phyloP scores from a whole-genome alignment of 2,113 vertebrate species.

The Piaya cayana region DNA sequence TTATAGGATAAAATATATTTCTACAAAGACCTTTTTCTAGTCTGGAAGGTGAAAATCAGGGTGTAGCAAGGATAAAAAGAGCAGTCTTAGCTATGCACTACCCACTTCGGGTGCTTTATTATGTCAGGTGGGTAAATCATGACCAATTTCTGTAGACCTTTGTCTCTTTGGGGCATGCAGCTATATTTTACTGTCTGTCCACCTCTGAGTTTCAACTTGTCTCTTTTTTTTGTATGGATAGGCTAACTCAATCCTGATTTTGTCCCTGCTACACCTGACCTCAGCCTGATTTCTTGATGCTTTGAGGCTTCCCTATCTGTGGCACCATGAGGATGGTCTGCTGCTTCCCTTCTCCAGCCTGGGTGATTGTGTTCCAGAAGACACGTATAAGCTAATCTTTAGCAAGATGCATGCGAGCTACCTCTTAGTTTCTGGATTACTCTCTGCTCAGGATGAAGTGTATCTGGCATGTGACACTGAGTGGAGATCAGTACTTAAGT shows the following conservation, averaged over 20 bases:
- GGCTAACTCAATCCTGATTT: neutral
- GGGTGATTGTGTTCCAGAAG: neutral
- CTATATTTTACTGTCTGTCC: neutral
- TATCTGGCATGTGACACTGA: too few relatives aligned
- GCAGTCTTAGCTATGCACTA: neutral
- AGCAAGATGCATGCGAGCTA: neutral
- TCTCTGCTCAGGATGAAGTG: neutral
- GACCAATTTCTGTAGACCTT: neutral
- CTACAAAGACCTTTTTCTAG: neutral
- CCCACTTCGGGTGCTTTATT: neutral
- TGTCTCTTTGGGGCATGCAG: neutral
- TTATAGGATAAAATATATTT: neutral
- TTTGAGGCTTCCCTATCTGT: neutral
- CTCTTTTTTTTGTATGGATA: neutral
- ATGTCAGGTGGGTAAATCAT: neutral
- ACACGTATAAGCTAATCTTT: neutral
- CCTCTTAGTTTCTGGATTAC: neutral
- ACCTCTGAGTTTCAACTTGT: neutral
- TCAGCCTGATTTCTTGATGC: neutral
- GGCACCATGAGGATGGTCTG: neutral
- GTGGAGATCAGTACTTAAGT: neutral
- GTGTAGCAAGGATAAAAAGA: neutral
- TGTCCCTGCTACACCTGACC: neutral
- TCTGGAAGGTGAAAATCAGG: neutral
- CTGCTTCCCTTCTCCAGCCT: neutral